These are phyloP conservation scores for Drosophila arizonae DNA, from an alignment of 1,140 invertebrate genomes.

Conservation along the genomic window DNA sequence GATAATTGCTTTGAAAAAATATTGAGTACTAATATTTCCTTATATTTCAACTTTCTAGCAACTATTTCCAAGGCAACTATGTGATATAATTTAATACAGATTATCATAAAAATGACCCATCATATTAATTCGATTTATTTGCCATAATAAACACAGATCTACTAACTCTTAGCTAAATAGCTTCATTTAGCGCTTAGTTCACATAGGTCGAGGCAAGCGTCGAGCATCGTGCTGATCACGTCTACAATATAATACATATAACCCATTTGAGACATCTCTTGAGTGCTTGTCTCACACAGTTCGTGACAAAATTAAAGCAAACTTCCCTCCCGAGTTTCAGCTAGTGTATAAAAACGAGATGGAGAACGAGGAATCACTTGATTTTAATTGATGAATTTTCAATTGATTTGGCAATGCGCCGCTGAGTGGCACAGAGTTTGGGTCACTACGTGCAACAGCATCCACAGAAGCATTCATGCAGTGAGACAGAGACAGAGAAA, in stretches of 20 bases:
- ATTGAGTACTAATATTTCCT: no score
- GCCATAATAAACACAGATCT: neutral
- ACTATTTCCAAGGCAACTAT: no score
- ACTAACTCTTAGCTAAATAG: neutral
- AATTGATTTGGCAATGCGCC: conserved; percentile 50
- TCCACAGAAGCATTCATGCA: neutral
- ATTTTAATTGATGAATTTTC: conserved; percentile 38
- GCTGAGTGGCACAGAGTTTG: neutral
- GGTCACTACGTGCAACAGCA: conserved; percentile 12
- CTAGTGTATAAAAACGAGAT: neutral
- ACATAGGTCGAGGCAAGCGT: neutral
- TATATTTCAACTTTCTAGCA: no score
- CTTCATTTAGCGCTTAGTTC: neutral
- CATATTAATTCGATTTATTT: neutral
- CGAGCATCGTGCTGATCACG: no score
- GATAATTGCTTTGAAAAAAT: no score
- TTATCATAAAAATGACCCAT: no score
- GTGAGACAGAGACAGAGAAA: neutral
- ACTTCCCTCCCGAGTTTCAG: neutral
- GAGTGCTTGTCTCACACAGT: neutral
- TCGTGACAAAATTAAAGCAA: conserved; percentile 2
- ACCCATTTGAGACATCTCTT: neutral
- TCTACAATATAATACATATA: neutral
- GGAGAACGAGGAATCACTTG: conserved; percentile 13
- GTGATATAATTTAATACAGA: no score